These are phyloP conservation scores for Pelmatolapia mariae DNA, from an alignment of 2,113 vertebrate species.

Conservation along the genomic window DNA sequence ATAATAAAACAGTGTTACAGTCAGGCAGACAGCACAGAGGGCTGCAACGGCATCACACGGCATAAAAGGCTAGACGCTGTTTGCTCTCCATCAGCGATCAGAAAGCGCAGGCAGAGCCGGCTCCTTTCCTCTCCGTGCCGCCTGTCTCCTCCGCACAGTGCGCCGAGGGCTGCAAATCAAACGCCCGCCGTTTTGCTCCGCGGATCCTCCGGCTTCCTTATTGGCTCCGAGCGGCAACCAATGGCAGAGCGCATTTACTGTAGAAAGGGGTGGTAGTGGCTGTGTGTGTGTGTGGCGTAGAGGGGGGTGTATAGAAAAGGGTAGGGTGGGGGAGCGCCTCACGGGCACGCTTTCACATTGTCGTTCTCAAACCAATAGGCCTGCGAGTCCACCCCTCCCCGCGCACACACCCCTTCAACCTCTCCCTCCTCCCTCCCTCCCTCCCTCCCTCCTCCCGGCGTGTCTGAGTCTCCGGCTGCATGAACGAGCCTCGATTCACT, in stretches of 20 bases:
- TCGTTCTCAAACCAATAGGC: slow-evolving; percentile 77
- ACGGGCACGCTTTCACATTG: slow-evolving; percentile 89
- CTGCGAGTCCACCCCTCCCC: slow-evolving; percentile 58
- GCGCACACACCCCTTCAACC: slow-evolving; percentile 20
- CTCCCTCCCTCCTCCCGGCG: slow-evolving; percentile 49
- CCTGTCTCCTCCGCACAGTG: slow-evolving; percentile 43
- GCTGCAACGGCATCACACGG: slow-evolving; percentile 28
- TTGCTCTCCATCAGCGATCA: slow-evolving; percentile 38
- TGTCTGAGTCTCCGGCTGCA: slow-evolving; percentile 79
- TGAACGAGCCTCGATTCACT: slow-evolving; percentile 82
- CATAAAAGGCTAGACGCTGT: slow-evolving; percentile 17
- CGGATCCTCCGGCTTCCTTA: slow-evolving; percentile 47
- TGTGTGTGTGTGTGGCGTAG: neutral
- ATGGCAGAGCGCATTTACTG: slow-evolving; percentile 73
- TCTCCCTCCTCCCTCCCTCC: neutral
- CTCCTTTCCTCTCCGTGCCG: slow-evolving; percentile 17
- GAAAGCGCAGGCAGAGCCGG: slow-evolving; percentile 6
- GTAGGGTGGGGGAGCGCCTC: slow-evolving; percentile 69
- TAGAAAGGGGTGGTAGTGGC: neutral
- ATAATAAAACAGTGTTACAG: neutral
- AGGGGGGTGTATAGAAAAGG: neutral
- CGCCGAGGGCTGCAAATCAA: slow-evolving; percentile 67
- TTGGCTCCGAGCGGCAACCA: slow-evolving; percentile 74
- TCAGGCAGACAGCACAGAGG: neutral
- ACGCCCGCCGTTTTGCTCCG: slow-evolving; percentile 70